A percentile compares a stretch with the other conserved stretches of the same genome.
phyloP scores from a whole-genome alignment of 1,140 invertebrate species.

The Gryllus bimaculatus region DNA sequence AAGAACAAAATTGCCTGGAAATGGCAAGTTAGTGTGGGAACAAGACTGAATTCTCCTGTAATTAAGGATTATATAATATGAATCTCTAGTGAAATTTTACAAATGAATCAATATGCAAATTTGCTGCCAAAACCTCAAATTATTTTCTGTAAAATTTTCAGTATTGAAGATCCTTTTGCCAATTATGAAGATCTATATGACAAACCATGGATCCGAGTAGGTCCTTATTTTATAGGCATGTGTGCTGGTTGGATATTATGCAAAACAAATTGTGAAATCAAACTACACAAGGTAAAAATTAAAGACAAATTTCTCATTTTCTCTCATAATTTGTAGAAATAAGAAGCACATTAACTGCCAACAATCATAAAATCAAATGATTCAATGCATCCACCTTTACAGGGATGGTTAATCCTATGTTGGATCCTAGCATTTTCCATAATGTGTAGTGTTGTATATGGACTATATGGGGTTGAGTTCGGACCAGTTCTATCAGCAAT shows the following conservation, averaged over 20 bases:
- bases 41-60: too few relatives aligned
- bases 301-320: not conserved
- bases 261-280: slow-evolving; percentile 31
- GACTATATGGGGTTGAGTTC: not conserved
- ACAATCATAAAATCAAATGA: too few relatives aligned
- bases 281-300: slow-evolving; percentile 29
- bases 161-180: slow-evolving; percentile 36
- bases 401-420: not conserved
- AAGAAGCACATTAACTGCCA: not conserved
- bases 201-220: slow-evolving; percentile 36
- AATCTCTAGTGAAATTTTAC: too few relatives aligned
- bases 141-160: slow-evolving; percentile 19
- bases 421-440: not conserved
- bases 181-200: slow-evolving; percentile 37
- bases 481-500: not conserved
- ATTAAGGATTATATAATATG: not conserved
- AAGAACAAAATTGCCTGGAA: too few relatives aligned
- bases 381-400: not conserved
- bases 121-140: too few relatives aligned
- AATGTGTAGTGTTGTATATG: not conserved
- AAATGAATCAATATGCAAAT: too few relatives aligned
- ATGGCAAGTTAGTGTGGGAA: too few relatives aligned
- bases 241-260: slow-evolving; percentile 33
- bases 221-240: slow-evolving; percentile 37
- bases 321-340: not conserved